Evolutionary conservation across 2,888 invertebrate species (phyloP).

Genomic region (Perizoma affinitatum): DNA sequence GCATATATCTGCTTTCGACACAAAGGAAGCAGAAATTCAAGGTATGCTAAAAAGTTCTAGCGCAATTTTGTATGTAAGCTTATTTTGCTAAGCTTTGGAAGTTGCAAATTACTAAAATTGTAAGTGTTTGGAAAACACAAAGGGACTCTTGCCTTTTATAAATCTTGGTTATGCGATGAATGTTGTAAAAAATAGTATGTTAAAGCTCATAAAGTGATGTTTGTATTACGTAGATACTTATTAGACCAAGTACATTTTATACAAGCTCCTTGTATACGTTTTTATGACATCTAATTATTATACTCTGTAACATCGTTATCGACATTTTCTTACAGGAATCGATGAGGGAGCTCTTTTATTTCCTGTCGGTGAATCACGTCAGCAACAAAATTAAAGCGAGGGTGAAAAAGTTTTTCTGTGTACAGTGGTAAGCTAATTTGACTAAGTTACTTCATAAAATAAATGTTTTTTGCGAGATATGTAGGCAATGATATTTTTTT

Average conservation of each 20-base stretch:
- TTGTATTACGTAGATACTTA: too few species aligned
- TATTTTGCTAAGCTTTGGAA: slow-evolving; percentile 30
- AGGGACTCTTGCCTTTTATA: too few species aligned
- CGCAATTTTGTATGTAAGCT: slow-evolving; percentile 18
- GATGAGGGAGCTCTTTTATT: slow-evolving; percentile 77
- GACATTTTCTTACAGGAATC: slow-evolving; percentile 59
- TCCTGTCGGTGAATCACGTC: slow-evolving; percentile 73
- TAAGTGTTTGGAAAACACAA: too few species aligned
- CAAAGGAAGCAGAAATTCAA: slow-evolving; percentile 69
- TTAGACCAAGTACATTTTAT: too few species aligned
- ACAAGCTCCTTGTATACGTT: too few species aligned
- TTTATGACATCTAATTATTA: too few species aligned
- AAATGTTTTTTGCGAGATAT: neutral
- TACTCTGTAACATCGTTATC: neutral
- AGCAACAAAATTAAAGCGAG: slow-evolving; percentile 72
- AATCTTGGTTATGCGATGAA: too few species aligned
- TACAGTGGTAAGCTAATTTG: slow-evolving; percentile 67
- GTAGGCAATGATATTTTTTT: too few species aligned
- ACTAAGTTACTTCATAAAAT: slow-evolving; percentile 4
- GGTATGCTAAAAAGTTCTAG: slow-evolving; percentile 48
- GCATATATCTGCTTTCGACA: slow-evolving; percentile 63
- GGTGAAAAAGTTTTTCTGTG: slow-evolving; percentile 74
- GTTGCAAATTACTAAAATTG: slow-evolving; percentile 15
- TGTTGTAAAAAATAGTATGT: too few species aligned
- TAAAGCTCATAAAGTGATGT: too few species aligned